Evolutionary conservation across 2,113 vertebrate genomes (phyloP).

Genomic region (Leptodactylus fuscus): DNA sequence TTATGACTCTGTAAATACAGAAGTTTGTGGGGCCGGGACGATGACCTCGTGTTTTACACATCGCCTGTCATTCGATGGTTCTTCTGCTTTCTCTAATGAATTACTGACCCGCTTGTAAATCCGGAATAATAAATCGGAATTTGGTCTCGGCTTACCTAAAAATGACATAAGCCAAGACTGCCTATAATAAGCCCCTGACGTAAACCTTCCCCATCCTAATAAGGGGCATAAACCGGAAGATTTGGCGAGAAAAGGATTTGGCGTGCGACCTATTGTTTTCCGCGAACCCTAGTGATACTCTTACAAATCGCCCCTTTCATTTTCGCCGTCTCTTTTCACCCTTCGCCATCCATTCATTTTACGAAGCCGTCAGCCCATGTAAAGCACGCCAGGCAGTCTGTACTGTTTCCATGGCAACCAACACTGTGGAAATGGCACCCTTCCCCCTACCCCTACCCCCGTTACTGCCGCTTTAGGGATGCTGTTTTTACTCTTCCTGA

Average conservation of each 20-base stretch:
- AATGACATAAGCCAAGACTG: too few relatives aligned
- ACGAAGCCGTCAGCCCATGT: constrained; percentile 35
- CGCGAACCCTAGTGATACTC: too few relatives aligned
- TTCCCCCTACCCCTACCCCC: constrained; percentile 44
- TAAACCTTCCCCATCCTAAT: too few relatives aligned
- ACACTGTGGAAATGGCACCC: constrained; percentile 58
- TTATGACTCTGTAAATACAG: neutral
- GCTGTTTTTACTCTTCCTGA: constrained; percentile 56
- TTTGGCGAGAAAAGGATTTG: neutral
- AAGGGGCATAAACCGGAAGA: too few relatives aligned
- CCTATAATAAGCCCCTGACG: too few relatives aligned
- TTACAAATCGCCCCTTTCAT: neutral
- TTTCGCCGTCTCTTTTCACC: constrained; percentile 5
- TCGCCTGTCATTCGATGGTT: neutral
- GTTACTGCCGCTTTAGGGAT: constrained; percentile 52
- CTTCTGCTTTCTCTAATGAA: neutral
- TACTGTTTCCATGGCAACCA: constrained; percentile 59
- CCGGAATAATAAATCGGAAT: neutral
- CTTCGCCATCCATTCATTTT: constrained; percentile 50
- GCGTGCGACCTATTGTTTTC: too few relatives aligned
- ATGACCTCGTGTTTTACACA: neutral
- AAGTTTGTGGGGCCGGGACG: neutral
- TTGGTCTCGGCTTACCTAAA: neutral
- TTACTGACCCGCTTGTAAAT: neutral
- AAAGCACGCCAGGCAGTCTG: constrained; percentile 56